Evolutionary conservation across 2,113 vertebrate genomes (phyloP).

Genomic region (Coracopsis vasa): DNA sequence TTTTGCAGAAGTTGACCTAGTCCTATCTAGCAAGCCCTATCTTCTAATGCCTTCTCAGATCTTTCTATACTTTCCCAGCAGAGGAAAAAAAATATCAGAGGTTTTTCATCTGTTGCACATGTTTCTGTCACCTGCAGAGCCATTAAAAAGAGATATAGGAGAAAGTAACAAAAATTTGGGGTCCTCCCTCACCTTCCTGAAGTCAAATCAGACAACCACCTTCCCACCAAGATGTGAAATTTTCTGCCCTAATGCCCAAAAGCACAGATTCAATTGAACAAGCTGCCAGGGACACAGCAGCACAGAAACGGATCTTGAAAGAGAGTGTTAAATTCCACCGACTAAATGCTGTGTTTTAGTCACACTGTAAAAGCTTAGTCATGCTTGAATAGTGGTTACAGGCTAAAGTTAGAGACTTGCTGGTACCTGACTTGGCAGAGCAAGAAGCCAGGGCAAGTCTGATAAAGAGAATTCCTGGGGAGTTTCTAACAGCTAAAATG

Average conservation of each 20-base stretch:
- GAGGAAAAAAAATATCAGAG: background rate
- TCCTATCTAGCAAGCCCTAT: background rate
- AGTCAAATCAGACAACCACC: background rate
- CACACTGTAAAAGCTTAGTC: background rate
- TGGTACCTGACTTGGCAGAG: background rate
- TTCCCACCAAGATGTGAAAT: background rate
- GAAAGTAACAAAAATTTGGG: background rate
- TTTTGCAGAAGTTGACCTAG: background rate
- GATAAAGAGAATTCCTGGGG: background rate
- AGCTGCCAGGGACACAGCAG: background rate
- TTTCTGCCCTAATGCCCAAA: background rate
- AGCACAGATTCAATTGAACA: background rate
- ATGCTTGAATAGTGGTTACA: background rate
- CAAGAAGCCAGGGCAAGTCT: background rate
- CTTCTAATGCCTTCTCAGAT: background rate
- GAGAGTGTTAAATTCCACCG: background rate
- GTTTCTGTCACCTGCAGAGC: background rate
- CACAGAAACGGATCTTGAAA: background rate
- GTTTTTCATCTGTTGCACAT: background rate
- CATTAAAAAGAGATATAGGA: background rate
- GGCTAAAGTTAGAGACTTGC: background rate
- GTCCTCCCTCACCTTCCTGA: background rate
- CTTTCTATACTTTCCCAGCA: background rate
- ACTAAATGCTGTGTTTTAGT: background rate
- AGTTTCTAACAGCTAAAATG: background rate